Evolutionary conservation across 2,888 invertebrate species (phyloP).

Genomic region (Hipparchia semele): DNA sequence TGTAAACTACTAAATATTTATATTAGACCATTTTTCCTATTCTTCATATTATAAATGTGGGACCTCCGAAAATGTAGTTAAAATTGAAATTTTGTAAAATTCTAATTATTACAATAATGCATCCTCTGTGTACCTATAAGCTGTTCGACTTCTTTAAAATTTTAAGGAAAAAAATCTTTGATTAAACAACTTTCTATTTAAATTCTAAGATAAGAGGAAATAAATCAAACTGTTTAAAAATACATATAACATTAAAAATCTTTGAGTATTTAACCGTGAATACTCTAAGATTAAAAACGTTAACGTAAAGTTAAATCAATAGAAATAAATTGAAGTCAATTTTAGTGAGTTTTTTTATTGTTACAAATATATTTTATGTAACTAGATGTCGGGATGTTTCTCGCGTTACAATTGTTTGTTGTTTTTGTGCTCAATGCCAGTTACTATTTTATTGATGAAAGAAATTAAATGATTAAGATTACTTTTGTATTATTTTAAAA

Average conservation of each 20-base stretch:
- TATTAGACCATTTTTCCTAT: conserved; percentile 46
- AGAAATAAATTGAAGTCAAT: conserved; percentile 61
- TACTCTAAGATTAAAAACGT: background rate
- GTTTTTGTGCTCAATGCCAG: conserved; percentile 69
- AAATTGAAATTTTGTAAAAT: conserved; percentile 20
- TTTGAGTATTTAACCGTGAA: no score
- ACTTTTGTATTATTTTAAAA: conserved; percentile 16
- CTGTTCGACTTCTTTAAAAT: conserved; percentile 26
- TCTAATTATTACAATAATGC: conserved; percentile 15
- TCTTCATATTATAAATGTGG: conserved; percentile 72
- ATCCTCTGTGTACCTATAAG: conserved; percentile 22
- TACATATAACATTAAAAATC: background rate
- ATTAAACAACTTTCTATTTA: conserved; percentile 16
- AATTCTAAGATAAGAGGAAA: conserved; percentile 9
- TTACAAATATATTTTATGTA: conserved; percentile 56
- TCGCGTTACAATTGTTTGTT: conserved; percentile 56
- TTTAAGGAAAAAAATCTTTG: conserved; percentile 6
- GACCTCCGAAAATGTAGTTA: conserved; percentile 66
- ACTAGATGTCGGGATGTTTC: conserved; percentile 55
- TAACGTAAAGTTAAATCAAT: conserved; percentile 19
- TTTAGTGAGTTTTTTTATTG: conserved; percentile 58
- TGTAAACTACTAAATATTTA: conserved; percentile 24
- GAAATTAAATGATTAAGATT: conserved; percentile 49
- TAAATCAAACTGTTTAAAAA: conserved; percentile 11
- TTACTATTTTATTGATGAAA: conserved; percentile 63